Evolutionary conservation across 37 sponge, comb jelly and placozoan genomes (phyloP).

Genomic region (Axinella damicornis): DNA sequence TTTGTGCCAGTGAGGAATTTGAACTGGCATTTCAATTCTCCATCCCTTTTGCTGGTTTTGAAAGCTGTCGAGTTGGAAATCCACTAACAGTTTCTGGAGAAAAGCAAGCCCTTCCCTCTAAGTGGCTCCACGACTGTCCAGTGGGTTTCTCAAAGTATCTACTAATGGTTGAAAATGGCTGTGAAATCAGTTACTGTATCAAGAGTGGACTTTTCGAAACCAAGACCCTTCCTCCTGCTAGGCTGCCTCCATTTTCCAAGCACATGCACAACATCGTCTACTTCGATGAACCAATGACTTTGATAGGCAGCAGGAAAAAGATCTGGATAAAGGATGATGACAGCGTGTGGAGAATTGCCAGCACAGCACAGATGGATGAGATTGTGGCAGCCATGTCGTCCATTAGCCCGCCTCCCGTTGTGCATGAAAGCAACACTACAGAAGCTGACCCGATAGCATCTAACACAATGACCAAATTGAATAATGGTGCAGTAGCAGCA

Average conservation of each 20-base stretch:
- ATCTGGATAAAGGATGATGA: background rate
- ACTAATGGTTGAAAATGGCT: slow-evolving; percentile 60
- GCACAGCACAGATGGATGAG: background rate
- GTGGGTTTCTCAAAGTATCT: slow-evolving; percentile 56
- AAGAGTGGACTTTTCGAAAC: slow-evolving; percentile 12
- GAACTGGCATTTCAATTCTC: slow-evolving; percentile 58
- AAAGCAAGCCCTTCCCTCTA: background rate
- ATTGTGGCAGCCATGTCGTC: background rate
- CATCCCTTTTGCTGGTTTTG: slow-evolving; percentile 80
- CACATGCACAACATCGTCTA: slow-evolving; percentile 25
- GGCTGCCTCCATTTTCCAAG: slow-evolving; percentile 66
- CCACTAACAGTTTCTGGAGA: slow-evolving; percentile 48
- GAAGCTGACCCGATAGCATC: background rate
- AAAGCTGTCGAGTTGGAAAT: slow-evolving; percentile 77
- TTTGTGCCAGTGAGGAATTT: slow-evolving; percentile 73
- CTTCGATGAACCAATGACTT: slow-evolving; percentile 29
- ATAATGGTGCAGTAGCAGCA: background rate
- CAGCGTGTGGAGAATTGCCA: background rate
- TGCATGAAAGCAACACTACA: background rate
- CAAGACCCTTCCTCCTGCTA: slow-evolving; percentile 4
- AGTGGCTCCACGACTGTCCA: slow-evolving; percentile 68
- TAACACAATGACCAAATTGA: background rate
- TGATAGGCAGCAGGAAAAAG: slow-evolving; percentile 11
- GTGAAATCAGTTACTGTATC: slow-evolving; percentile 81
- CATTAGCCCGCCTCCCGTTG: background rate